A percentile compares a stretch with the other conserved stretches of the same genome.
Conservation (phyloP, 2,113 vertebrate species). For the Epinephelus cyanopodus region DNA sequence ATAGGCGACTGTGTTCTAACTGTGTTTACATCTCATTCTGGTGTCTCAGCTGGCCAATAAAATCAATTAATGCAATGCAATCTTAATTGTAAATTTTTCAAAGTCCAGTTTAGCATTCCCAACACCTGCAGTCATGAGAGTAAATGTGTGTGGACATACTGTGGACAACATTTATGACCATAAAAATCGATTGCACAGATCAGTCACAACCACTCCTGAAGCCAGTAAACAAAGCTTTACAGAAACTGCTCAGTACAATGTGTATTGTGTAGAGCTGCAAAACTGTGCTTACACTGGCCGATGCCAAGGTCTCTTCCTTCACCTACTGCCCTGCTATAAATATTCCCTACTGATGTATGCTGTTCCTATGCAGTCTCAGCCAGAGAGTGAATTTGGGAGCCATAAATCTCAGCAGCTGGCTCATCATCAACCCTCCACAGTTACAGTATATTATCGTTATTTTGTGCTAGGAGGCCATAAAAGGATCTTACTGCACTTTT, state of each 20-base stretch:
- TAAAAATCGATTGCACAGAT: not conserved
- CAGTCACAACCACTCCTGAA: not conserved
- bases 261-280: not conserved
- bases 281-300: not conserved
- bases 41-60: not conserved
- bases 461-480: constrained; percentile 11
- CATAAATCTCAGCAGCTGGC: constrained; percentile 26
- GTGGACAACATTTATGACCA: not conserved
- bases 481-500: constrained; percentile 19
- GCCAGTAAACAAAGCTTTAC: not conserved
- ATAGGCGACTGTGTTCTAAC: not conserved
- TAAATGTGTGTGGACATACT: not conserved
- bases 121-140: not conserved
- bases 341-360: not conserved
- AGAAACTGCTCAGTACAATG: not conserved
- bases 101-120: not conserved
- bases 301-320: not conserved
- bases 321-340: constrained; percentile 30
- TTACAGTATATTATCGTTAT: not conserved
- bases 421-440: constrained; percentile 29
- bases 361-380: not conserved
- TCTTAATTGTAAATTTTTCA: not conserved
- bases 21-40: not conserved
- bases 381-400: not conserved
- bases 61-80: not conserved